A percentile compares a stretch with the other conserved stretches of the same genome.
These are phyloP conservation scores for Aspiorhynchus laticeps DNA, from an alignment of 2,113 vertebrate species.

Conservation along the genomic window DNA sequence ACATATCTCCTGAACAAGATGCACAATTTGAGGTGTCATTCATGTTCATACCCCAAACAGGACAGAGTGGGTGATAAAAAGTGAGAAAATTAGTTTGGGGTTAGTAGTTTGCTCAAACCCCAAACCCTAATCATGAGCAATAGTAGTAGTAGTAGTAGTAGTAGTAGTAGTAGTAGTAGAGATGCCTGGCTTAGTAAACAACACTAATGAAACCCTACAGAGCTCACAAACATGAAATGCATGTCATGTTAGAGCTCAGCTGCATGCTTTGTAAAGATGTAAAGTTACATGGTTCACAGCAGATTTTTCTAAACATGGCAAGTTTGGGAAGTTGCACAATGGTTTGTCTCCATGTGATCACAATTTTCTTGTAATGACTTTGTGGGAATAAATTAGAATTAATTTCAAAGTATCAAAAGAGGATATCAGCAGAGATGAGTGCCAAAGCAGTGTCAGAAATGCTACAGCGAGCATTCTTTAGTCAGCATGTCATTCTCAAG, in stretches of 20 bases:
- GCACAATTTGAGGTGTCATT: background rate
- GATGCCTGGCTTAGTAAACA: background rate
- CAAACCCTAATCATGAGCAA: background rate
- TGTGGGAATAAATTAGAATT: too few species aligned
- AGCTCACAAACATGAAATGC: background rate
- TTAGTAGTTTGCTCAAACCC: background rate
- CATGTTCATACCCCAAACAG: background rate
- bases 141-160: background rate
- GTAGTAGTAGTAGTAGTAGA: background rate
- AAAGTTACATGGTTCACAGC: background rate
- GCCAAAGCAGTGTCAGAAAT: conserved; percentile 4
- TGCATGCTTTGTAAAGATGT: background rate
- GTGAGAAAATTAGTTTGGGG: background rate
- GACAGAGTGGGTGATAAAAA: background rate
- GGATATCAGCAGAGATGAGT: background rate
- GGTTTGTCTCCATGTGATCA: background rate
- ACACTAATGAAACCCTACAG: background rate
- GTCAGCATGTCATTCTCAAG: conserved; percentile 21
- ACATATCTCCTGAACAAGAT: background rate
- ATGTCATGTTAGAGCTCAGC: background rate
- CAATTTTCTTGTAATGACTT: background rate
- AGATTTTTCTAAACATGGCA: background rate
- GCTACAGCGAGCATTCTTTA: conserved; percentile 13
- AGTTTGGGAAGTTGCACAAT: background rate
- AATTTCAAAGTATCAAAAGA: background rate